Conservation (phyloP, 2,113 vertebrate species). For the Toxotes chatareus region DNA sequence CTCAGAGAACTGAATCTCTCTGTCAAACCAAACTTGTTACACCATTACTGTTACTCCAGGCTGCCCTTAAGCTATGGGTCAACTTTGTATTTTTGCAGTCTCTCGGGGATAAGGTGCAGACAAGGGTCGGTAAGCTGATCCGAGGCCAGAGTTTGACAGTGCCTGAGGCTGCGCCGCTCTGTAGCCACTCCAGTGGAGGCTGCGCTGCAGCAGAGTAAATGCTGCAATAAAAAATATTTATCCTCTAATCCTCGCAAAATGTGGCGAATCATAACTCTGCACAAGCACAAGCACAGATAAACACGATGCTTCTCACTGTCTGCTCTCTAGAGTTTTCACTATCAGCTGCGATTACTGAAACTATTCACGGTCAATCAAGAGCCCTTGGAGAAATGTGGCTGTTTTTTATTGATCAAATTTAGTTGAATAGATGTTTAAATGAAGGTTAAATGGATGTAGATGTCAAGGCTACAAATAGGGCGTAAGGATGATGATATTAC, state of each 20-base stretch:
- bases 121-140: conserved; percentile 56
- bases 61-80: conserved; percentile 62
- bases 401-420: neutral
- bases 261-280: neutral
- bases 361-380: neutral
- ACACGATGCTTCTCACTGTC: conserved; percentile 16
- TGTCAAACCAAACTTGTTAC: conserved; percentile 49
- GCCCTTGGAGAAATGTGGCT: neutral
- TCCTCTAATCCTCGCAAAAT: conserved; percentile 51
- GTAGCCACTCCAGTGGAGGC: conserved; percentile 39
- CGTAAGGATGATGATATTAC: neutral
- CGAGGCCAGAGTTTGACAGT: conserved; percentile 45
- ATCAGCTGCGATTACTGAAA: neutral
- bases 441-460: neutral
- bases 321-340: conserved; percentile 12
- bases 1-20: conserved; percentile 26
- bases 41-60: conserved; percentile 46
- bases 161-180: conserved; percentile 52
- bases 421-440: neutral
- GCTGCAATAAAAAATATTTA: conserved; percentile 11
- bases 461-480: neutral
- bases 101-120: conserved; percentile 50
- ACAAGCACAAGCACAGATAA: conserved; percentile 12
- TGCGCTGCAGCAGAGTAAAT: conserved; percentile 25
- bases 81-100: conserved; percentile 46